phyloP scores from a whole-genome alignment of 1,140 invertebrate genomes.

The Drosophila melanogaster region DNA sequence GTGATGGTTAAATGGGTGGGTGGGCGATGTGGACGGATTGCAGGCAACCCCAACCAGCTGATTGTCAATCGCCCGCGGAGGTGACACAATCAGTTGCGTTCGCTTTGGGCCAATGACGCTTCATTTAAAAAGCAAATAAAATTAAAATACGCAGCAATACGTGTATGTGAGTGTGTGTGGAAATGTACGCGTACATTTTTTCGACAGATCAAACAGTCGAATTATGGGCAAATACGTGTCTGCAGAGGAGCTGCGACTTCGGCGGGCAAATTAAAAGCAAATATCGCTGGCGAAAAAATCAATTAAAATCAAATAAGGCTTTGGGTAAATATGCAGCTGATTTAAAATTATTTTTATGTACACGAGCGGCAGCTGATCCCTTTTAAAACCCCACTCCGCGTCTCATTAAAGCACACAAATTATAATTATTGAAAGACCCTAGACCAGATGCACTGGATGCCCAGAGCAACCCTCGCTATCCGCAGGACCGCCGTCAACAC shows the following conservation, averaged over 20 bases:
- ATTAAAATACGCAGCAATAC: conserved; percentile 70
- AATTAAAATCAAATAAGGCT: conserved; percentile 82
- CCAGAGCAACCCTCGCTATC: conserved; percentile 14
- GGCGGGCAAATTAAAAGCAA: conserved; percentile 75
- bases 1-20: background rate
- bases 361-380: conserved; percentile 25
- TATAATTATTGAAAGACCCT: conserved; percentile 64
- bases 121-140: conserved; percentile 82
- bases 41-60: conserved; percentile 51
- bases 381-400: conserved; percentile 2
- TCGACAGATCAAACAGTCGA: conserved; percentile 68
- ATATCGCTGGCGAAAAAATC: conserved; percentile 70
- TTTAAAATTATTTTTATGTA: conserved; percentile 74
- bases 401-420: conserved; percentile 72
- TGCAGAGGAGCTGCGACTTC: conserved; percentile 44
- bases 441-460: background rate
- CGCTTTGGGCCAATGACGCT: conserved; percentile 64
- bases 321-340: conserved; percentile 78
- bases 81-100: conserved; percentile 71
- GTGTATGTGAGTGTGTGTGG: conserved; percentile 1
- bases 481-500: conserved; percentile 23
- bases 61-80: conserved; percentile 65
- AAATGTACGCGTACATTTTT: conserved; percentile 38
- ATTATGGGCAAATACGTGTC: conserved; percentile 64
- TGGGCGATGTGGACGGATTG: conserved; percentile 33